Evolutionary conservation across 2,797 vertebrate species (phyloP).

Genomic region (Ispidina picta): DNA sequence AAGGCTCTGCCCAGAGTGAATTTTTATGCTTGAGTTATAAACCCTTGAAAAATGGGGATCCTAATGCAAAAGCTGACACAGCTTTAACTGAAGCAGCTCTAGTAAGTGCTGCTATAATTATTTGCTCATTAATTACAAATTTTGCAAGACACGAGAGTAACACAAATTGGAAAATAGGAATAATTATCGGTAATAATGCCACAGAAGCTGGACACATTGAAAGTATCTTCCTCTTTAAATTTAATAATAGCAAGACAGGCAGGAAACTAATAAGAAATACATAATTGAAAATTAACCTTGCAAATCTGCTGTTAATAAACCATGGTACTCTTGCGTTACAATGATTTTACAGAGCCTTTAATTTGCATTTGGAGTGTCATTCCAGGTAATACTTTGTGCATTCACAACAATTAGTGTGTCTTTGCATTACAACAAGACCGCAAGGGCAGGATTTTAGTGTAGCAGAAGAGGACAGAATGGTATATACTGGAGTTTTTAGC

Average conservation of each 20-base stretch:
- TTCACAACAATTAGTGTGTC: slow-evolving; percentile 32
- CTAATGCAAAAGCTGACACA: slow-evolving; percentile 67
- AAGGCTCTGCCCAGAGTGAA: slow-evolving; percentile 25
- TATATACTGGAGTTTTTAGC: background rate
- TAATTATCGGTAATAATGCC: slow-evolving; percentile 73
- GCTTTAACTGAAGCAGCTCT: slow-evolving; percentile 69
- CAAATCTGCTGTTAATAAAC: slow-evolving; percentile 75
- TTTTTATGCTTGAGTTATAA: slow-evolving; percentile 72
- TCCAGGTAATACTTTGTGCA: slow-evolving; percentile 57
- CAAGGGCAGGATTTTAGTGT: background rate
- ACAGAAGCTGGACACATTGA: slow-evolving; percentile 69
- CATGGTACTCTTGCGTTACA: slow-evolving; percentile 49
- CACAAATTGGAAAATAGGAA: slow-evolving; percentile 78
- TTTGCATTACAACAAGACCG: background rate
- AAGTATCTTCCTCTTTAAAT: slow-evolving; percentile 74
- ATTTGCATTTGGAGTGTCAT: slow-evolving; percentile 68
- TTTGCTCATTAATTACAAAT: slow-evolving; percentile 77
- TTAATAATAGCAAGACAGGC: slow-evolving; percentile 75
- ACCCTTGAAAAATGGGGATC: slow-evolving; percentile 67
- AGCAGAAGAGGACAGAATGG: background rate
- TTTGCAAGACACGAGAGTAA: slow-evolving; percentile 76
- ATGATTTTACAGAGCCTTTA: slow-evolving; percentile 60
- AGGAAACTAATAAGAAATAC: slow-evolving; percentile 76
- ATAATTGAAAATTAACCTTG: slow-evolving; percentile 79
- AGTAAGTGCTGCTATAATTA: slow-evolving; percentile 74